These are phyloP conservation scores for Misgurnus mizolepis DNA, from an alignment of 2,113 vertebrate species.

Conservation along the genomic window DNA sequence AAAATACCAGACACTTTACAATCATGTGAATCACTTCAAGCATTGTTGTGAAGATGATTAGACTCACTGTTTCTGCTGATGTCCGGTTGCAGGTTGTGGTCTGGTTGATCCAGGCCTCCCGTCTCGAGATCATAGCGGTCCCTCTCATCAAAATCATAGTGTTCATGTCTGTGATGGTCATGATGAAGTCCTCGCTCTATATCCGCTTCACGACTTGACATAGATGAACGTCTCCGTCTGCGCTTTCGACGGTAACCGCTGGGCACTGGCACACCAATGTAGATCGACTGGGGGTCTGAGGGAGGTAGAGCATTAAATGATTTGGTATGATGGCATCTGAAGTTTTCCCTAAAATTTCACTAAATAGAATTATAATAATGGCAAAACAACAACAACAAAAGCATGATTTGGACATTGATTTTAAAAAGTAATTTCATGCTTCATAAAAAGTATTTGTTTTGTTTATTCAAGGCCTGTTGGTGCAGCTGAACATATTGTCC, in stretches of 20 bases:
- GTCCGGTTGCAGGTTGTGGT: conserved; percentile 69
- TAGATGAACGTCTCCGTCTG: conserved; percentile 75
- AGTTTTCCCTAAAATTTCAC: not conserved
- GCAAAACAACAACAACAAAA: not conserved
- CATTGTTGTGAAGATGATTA: not conserved
- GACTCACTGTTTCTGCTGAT: conserved; percentile 86
- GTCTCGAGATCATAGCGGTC: conserved; percentile 69
- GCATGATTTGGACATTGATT: conserved; percentile 15
- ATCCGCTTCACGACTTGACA: conserved; percentile 71
- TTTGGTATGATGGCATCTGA: not conserved
- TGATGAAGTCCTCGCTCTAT: conserved; percentile 68
- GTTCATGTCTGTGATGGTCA: conserved; percentile 66
- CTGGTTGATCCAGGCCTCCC: conserved; percentile 64
- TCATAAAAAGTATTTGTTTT: not conserved
- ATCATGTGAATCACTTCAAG: not conserved
- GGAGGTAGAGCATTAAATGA: not conserved
- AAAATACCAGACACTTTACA: not conserved
- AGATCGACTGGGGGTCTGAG: conserved; percentile 86
- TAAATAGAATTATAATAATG: not conserved
- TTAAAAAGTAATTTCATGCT: conserved; percentile 35
- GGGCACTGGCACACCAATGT: conserved; percentile 87
- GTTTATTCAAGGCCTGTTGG: conserved; percentile 5
- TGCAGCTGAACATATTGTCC: not conserved
- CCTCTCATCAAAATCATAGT: conserved; percentile 66
- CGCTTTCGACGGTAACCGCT: conserved; percentile 82